phyloP scores from a whole-genome alignment of 23 tunicate species.

The Oikopleura vanhoeffeni region DNA sequence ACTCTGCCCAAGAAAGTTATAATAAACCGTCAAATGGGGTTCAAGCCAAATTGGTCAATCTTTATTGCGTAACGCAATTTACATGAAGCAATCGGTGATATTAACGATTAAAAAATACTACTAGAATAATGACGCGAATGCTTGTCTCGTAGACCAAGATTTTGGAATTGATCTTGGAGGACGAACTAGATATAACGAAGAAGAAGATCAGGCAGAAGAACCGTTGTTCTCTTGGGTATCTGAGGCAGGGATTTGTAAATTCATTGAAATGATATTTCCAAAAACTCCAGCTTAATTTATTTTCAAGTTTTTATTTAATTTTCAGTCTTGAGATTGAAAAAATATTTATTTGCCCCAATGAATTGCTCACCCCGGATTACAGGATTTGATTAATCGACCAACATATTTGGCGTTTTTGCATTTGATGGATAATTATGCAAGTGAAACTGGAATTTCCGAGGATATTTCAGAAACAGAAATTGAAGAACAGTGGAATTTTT shows the following conservation, averaged over 20 bases:
- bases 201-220: slow-evolving; percentile 1
- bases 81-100: no score
- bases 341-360: no score
- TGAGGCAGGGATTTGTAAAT: no score
- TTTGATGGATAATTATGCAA: slow-evolving; percentile 1
- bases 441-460: slow-evolving; percentile 2
- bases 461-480: background rate
- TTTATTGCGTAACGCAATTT: no score
- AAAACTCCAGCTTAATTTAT: no score
- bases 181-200: slow-evolving; percentile 8
- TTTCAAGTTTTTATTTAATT: no score
- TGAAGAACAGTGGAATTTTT: slow-evolving; percentile 9
- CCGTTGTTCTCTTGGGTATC: background rate
- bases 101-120: background rate
- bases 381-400: background rate
- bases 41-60: no score
- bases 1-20: no score
- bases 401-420: background rate
- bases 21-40: no score
- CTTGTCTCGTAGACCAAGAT: background rate
- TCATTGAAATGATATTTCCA: no score
- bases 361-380: no score
- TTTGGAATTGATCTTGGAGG: slow-evolving; percentile 9
- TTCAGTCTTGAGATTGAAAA: no score
- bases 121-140: slow-evolving; percentile 11